These are phyloP conservation scores for Sminthurinus signatus DNA, from an alignment of 1,140 invertebrate genomes.

Conservation along the genomic window DNA sequence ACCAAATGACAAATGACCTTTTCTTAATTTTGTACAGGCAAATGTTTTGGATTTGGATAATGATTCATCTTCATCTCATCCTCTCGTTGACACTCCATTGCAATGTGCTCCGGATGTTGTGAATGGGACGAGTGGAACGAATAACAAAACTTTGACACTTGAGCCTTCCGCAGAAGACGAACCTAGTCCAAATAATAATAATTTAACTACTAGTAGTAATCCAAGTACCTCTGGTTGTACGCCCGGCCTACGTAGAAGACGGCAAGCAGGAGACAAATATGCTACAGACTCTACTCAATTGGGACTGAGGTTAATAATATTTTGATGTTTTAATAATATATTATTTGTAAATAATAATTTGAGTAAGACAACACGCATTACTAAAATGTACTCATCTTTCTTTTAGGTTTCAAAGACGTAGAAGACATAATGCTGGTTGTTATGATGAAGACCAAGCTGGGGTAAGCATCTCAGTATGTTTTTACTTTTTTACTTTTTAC, in stretches of 20 bases:
- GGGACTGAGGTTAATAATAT: too few species aligned
- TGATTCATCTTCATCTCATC: slow-evolving; percentile 40
- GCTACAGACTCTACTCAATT: slow-evolving; percentile 64
- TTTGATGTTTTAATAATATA: too few species aligned
- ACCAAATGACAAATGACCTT: too few species aligned
- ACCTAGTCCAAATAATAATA: too few species aligned
- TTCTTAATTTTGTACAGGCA: too few species aligned
- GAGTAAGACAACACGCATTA: too few species aligned
- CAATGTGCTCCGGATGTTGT: not conserved
- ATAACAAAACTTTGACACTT: not conserved
- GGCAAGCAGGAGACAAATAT: slow-evolving; percentile 63
- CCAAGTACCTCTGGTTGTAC: slow-evolving; percentile 49
- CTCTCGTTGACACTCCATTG: slow-evolving; percentile 17
- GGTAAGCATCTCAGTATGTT: too few species aligned
- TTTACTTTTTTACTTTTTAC: too few species aligned
- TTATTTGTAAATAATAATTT: too few species aligned
- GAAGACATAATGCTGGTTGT: slow-evolving; percentile 44
- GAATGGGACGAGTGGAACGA: not conserved
- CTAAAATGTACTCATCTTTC: slow-evolving; percentile 64
- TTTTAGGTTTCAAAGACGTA: slow-evolving; percentile 62
- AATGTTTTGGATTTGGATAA: slow-evolving; percentile 31
- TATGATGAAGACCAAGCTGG: too few species aligned
- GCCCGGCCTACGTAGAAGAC: slow-evolving; percentile 58
- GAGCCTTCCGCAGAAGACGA: not conserved
- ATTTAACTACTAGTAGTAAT: not conserved